These are phyloP conservation scores for Listronotus bonariensis DNA, from an alignment of 1,140 invertebrate genomes.

Conservation along the genomic window DNA sequence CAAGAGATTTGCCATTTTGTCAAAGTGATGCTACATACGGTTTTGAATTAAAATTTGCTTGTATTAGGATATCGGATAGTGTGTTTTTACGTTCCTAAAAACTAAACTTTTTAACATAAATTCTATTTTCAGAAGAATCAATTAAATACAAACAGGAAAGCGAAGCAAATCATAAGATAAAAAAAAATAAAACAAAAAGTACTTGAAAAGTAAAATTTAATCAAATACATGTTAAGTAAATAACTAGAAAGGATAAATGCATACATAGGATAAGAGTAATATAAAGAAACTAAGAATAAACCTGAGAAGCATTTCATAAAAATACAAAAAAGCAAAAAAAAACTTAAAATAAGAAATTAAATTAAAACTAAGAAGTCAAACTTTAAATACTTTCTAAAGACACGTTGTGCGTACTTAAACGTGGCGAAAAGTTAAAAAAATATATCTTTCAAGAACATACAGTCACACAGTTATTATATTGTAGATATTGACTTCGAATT, in stretches of 20 bases:
- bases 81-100: conserved; percentile 4
- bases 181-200: conserved; percentile 39
- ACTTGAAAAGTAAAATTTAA: conserved; percentile 39
- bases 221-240: conserved; percentile 41
- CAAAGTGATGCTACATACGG: too few relatives aligned
- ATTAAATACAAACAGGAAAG: conserved; percentile 26
- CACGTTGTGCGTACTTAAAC: conserved; percentile 45
- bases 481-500: conserved; percentile 57
- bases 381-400: conserved; percentile 28
- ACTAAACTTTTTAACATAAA: conserved; percentile 20
- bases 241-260: conserved; percentile 42
- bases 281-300: conserved; percentile 36
- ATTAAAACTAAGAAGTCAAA: conserved; percentile 10
- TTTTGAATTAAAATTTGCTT: too few relatives aligned
- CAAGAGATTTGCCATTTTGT: too few relatives aligned
- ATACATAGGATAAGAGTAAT: conserved; percentile 26
- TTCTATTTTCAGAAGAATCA: conserved; percentile 40
- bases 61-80: background rate
- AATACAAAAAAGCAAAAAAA: conserved; percentile 19
- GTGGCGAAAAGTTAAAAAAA: conserved; percentile 45
- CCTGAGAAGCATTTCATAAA: conserved; percentile 40
- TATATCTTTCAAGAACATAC: conserved; percentile 46
- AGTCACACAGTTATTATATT: conserved; percentile 48
- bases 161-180: conserved; percentile 31
- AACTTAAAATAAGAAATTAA: conserved; percentile 23